Evolutionary conservation across 2,113 vertebrate genomes (phyloP).

Genomic region (Sigmodon hispidus): DNA sequence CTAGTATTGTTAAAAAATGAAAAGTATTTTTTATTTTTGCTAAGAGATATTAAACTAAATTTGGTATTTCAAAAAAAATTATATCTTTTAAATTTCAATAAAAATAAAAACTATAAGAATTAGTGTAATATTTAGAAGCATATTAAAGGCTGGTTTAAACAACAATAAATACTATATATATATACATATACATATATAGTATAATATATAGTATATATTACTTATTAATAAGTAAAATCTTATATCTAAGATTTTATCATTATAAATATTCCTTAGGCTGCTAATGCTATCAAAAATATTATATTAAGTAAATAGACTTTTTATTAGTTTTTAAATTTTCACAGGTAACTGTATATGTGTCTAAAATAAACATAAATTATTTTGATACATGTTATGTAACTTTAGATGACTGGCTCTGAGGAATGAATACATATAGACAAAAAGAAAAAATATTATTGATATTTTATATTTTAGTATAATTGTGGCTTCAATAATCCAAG

Average conservation of each 20-base stretch:
- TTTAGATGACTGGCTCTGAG: not conserved
- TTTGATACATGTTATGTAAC: not conserved
- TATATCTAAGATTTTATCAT: not conserved
- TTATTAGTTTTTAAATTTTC: not conserved
- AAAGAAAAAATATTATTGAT: not conserved
- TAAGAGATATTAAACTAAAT: conserved; percentile 21
- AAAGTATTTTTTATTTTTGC: not conserved
- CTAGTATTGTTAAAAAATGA: conserved; percentile 22
- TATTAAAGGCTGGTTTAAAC: not conserved
- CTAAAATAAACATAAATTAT: not conserved
- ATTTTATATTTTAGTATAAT: not conserved
- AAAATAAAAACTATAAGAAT: conserved; percentile 33
- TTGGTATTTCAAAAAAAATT: conserved; percentile 1
- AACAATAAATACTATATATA: not conserved
- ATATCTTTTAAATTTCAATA: not conserved
- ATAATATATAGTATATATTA: not conserved
- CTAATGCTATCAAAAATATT: not conserved
- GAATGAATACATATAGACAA: not conserved
- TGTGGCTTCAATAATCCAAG: not conserved
- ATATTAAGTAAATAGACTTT: not conserved
- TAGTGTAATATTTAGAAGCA: conserved; percentile 3
- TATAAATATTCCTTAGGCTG: not conserved
- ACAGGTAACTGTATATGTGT: not conserved
- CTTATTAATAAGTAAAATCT: not conserved
- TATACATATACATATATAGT: not conserved